These are phyloP conservation scores for Deilephila porcellus DNA, from an alignment of 2,888 invertebrate genomes.

Conservation along the genomic window DNA sequence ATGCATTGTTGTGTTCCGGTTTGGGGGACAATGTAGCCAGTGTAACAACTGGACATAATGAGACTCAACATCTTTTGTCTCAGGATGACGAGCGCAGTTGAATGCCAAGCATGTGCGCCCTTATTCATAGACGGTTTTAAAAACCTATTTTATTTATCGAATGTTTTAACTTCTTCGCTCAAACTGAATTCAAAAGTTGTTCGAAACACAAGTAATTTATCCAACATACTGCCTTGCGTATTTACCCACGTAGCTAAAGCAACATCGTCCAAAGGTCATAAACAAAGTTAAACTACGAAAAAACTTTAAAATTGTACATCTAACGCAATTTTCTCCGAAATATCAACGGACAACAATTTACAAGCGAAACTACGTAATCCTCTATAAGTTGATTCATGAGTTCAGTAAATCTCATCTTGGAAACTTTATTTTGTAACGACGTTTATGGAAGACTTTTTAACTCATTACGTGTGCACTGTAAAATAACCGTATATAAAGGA, in stretches of 20 bases:
- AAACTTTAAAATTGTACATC: neutral
- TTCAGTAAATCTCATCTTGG: slow-evolving; percentile 5
- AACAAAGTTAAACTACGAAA: too few species aligned
- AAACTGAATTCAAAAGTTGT: too few species aligned
- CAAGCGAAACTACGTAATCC: slow-evolving; percentile 7
- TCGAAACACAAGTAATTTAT: too few species aligned
- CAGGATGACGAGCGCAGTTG: too few species aligned
- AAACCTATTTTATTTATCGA: too few species aligned
- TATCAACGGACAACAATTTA: slow-evolving; percentile 26
- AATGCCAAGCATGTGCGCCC: too few species aligned
- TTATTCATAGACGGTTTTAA: too few species aligned
- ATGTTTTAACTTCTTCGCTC: too few species aligned
- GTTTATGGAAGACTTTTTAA: neutral
- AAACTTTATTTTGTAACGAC: neutral
- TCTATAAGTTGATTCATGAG: slow-evolving; percentile 11
- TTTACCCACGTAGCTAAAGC: neutral
- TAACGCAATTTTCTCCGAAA: slow-evolving; percentile 5
- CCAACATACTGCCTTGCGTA: neutral
- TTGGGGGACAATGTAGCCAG: too few species aligned
- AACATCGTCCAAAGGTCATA: neutral
- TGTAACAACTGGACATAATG: too few species aligned
- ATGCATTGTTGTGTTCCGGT: too few species aligned
- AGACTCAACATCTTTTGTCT: too few species aligned
- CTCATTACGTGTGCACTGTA: neutral
- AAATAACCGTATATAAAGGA: neutral